A percentile compares a stretch with the other conserved stretches of the same genome.
Conservation (phyloP, 1,140 invertebrate genomes). For the Stratiolaelaps scimitus region DNA sequence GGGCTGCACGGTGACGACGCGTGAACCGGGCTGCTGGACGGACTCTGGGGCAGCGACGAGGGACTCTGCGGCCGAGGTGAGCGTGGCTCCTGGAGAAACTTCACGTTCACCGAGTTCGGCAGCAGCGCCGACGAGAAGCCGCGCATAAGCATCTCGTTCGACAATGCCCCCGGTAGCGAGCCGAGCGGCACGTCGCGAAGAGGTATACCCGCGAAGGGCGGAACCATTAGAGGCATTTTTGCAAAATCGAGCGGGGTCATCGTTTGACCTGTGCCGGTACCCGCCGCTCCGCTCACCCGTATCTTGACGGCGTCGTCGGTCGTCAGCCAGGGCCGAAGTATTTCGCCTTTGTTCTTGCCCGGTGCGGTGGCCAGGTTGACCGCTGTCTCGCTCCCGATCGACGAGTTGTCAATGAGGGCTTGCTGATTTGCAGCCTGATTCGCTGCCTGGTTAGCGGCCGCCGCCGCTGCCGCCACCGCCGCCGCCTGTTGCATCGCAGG, state of each 20-base stretch:
- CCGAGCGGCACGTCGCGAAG: slow-evolving; percentile 1
- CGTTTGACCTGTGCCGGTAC: neutral
- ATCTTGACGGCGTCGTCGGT: slow-evolving; percentile 15
- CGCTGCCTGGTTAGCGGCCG: no score
- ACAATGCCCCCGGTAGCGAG: neutral
- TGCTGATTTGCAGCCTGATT: no score
- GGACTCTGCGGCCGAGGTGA: neutral
- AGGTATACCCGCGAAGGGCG: slow-evolving; percentile 5
- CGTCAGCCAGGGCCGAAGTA: slow-evolving; percentile 1
- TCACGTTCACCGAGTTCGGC: neutral
- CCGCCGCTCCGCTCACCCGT: no score
- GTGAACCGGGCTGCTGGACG: slow-evolving; percentile 7
- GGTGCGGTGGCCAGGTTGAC: slow-evolving; percentile 18
- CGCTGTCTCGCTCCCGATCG: slow-evolving; percentile 10
- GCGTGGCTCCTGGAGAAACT: neutral
- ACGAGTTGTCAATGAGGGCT: neutral
- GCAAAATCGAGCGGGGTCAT: slow-evolving; percentile 6
- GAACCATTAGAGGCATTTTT: slow-evolving; percentile 1
- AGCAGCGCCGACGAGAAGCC: neutral
- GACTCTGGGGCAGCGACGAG: slow-evolving; percentile 6
- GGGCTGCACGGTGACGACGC: neutral
- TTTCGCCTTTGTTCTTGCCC: slow-evolving; percentile 22
- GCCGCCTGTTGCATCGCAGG: neutral
- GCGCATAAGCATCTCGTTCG: slow-evolving; percentile 3
- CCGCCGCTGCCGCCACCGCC: no score